Conservation (phyloP, 2,797 vertebrate species). For the Leptodactylus fallax region DNA sequence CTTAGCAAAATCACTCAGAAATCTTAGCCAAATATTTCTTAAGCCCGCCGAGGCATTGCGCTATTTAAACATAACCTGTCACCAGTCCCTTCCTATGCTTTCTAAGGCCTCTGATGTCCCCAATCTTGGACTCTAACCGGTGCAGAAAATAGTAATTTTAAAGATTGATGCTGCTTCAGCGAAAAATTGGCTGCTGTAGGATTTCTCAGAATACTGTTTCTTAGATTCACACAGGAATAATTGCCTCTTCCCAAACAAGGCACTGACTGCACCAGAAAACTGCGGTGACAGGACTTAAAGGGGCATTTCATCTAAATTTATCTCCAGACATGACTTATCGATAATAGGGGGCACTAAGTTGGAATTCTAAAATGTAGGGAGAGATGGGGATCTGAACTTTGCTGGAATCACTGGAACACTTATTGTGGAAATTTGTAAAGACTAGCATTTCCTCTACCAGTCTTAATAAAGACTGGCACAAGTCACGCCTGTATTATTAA, state of each 20-base stretch:
- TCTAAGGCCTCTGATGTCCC: constrained; percentile 33
- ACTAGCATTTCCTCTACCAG: too few relatives aligned
- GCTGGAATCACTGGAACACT: too few relatives aligned
- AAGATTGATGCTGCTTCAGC: constrained; percentile 56
- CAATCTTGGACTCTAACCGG: constrained; percentile 38
- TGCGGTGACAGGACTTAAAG: constrained; percentile 12
- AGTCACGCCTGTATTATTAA: too few relatives aligned
- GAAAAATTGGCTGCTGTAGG: constrained; percentile 38
- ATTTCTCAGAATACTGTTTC: constrained; percentile 45
- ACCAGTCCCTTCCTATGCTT: constrained; percentile 40
- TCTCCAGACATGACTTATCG: too few relatives aligned
- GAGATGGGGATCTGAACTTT: too few relatives aligned
- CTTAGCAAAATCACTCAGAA: constrained; percentile 49
- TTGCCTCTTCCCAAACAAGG: constrained; percentile 13
- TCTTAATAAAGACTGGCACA: too few relatives aligned
- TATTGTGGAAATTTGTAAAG: too few relatives aligned
- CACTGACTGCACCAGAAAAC: constrained; percentile 26
- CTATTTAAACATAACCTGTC: constrained; percentile 59
- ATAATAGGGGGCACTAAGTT: not conserved
- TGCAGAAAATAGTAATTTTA: constrained; percentile 44
- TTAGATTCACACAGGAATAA: constrained; percentile 39
- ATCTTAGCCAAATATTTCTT: constrained; percentile 57
- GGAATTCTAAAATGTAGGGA: not conserved
- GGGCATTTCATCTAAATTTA: not conserved
- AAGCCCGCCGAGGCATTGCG: constrained; percentile 34